Conservation (phyloP, 2,797 vertebrate genomes). For the Erethizon dorsatum region DNA sequence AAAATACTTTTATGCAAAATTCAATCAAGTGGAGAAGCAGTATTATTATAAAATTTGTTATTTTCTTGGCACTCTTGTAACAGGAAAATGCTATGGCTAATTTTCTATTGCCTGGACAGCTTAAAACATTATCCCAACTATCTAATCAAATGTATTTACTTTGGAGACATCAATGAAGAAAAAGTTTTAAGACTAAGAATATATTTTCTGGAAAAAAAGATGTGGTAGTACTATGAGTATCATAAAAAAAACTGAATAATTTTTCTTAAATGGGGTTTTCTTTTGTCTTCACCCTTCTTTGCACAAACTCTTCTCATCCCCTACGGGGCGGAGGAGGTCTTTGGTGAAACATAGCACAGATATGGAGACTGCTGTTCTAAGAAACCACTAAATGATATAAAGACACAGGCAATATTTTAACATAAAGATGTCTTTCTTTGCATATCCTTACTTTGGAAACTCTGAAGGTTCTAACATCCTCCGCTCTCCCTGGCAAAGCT, state of each 20-base stretch:
- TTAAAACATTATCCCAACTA: neutral
- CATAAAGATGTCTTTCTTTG: neutral
- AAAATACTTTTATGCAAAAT: slow-evolving; percentile 56
- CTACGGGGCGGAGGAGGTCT: neutral
- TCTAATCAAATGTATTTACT: slow-evolving; percentile 15
- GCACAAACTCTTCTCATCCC: neutral
- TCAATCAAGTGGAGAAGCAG: slow-evolving; percentile 39
- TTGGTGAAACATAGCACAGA: neutral
- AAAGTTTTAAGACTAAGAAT: neutral
- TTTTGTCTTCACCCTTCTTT: neutral
- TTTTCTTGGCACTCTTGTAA: slow-evolving; percentile 10
- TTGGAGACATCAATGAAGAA: neutral
- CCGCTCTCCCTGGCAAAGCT: neutral
- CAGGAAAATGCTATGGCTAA: neutral
- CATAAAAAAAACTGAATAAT: neutral
- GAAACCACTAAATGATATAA: neutral
- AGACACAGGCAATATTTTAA: neutral
- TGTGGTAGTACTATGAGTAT: too few relatives aligned
- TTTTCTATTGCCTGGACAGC: neutral
- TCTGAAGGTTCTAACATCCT: neutral
- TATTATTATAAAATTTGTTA: neutral
- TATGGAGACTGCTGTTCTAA: neutral
- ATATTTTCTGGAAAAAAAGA: neutral
- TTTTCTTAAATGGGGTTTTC: neutral
- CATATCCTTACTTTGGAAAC: neutral